Conservation (phyloP, 1,140 invertebrate species). For the Vanessa atalanta region DNA sequence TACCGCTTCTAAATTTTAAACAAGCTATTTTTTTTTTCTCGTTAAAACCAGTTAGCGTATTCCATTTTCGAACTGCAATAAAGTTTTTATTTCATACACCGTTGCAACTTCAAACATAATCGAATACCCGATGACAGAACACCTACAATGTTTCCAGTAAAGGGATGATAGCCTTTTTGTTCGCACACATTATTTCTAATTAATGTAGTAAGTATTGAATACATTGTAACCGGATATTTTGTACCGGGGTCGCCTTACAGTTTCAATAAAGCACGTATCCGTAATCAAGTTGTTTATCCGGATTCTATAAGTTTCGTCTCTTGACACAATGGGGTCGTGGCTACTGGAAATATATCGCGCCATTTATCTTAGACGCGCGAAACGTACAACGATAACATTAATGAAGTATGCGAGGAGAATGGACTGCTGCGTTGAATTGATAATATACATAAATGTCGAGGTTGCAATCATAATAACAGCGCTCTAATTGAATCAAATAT, state of each 20-base stretch:
- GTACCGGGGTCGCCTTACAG: constrained; percentile 16
- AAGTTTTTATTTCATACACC: neutral
- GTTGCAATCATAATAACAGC: too few species aligned
- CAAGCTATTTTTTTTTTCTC: constrained; percentile 4
- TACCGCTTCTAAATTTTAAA: neutral
- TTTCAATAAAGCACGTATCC: constrained; percentile 26
- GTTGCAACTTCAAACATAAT: neutral
- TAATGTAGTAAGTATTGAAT: neutral
- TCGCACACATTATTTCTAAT: neutral
- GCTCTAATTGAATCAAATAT: too few species aligned
- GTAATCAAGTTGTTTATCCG: constrained; percentile 32
- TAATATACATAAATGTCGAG: too few species aligned
- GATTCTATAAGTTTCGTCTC: constrained; percentile 11
- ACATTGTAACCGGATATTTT: constrained; percentile 18
- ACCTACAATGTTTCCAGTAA: neutral
- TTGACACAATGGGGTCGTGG: constrained; percentile 32
- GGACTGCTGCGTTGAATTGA: too few species aligned
- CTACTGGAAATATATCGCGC: constrained; percentile 18
- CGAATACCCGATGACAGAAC: too few species aligned
- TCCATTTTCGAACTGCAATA: constrained; percentile 1
- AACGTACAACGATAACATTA: constrained; percentile 8
- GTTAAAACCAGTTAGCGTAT: neutral
- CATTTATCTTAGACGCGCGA: constrained; percentile 20
- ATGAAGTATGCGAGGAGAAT: neutral
- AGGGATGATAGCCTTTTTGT: neutral